Evolutionary conservation across 2,113 vertebrate species (phyloP).

Genomic region (Channa argus): DNA sequence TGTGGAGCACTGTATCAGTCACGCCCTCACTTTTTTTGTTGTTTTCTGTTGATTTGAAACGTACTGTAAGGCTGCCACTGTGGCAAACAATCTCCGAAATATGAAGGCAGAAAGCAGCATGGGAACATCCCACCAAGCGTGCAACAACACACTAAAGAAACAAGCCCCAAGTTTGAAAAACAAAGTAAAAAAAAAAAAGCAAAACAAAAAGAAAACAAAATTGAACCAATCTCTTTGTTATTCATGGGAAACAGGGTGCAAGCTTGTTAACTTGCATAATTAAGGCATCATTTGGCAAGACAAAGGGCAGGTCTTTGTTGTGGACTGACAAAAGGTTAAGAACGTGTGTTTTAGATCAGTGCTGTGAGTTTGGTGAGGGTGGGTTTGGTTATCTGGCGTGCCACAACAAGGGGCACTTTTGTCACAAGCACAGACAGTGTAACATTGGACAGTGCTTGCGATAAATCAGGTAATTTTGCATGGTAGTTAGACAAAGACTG

Average conservation of each 20-base stretch:
- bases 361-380: constrained; percentile 53
- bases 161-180: constrained; percentile 38
- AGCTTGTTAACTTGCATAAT: constrained; percentile 84
- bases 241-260: constrained; percentile 74
- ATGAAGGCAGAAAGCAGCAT: constrained; percentile 44
- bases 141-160: constrained; percentile 49
- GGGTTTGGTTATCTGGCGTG: constrained; percentile 69
- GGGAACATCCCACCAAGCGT: constrained; percentile 73
- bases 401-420: constrained; percentile 79
- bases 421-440: constrained; percentile 77
- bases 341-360: constrained; percentile 59
- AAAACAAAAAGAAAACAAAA: constrained; percentile 58
- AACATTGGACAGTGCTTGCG: constrained; percentile 71
- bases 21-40: constrained; percentile 36
- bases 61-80: not conserved
- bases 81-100: constrained; percentile 30
- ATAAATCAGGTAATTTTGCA: constrained; percentile 81
- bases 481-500: constrained; percentile 77
- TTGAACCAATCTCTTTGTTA: constrained; percentile 78
- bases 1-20: constrained; percentile 51
- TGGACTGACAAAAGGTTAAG: constrained; percentile 77
- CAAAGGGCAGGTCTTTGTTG: constrained; percentile 79
- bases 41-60: constrained; percentile 21
- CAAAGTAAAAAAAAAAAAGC: constrained; percentile 25
- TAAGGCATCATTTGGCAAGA: constrained; percentile 84